Evolutionary conservation across 2,113 vertebrate genomes (phyloP).

Genomic region (Podilymbus podiceps): DNA sequence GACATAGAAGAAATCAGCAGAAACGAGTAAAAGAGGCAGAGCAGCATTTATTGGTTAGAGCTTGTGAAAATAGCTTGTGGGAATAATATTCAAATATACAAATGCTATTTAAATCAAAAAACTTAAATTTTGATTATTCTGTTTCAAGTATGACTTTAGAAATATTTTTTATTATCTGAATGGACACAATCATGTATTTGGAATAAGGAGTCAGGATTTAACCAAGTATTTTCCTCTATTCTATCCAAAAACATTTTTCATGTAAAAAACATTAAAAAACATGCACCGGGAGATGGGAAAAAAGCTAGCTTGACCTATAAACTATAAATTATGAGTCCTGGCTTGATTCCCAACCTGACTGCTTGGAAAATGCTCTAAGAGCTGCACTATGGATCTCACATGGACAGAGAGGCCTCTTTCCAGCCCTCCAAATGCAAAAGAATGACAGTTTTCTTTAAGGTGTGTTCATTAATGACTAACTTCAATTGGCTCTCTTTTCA

Average conservation of each 20-base stretch:
- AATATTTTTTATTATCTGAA: neutral
- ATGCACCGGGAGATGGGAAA: neutral
- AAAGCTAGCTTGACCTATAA: neutral
- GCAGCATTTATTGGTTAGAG: neutral
- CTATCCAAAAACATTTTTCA: neutral
- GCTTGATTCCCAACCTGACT: neutral
- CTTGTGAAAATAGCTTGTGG: neutral
- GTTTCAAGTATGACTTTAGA: constrained; percentile 6
- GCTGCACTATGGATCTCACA: neutral
- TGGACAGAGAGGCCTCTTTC: neutral
- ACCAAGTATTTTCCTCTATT: neutral
- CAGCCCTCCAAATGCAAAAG: neutral
- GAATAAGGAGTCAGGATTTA: neutral
- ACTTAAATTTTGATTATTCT: neutral
- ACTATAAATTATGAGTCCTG: neutral
- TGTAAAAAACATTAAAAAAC: neutral
- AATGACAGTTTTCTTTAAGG: neutral
- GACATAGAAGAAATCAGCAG: neutral
- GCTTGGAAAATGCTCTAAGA: neutral
- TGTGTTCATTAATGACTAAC: neutral
- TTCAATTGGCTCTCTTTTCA: neutral
- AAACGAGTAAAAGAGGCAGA: neutral
- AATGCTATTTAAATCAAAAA: neutral
- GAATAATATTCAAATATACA: neutral
- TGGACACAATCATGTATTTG: neutral